Evolutionary conservation across 2,797 vertebrate genomes (phyloP), one percentile per base, ranked within the genome.

Genomic region (Lagodon rhomboides): DNA sequence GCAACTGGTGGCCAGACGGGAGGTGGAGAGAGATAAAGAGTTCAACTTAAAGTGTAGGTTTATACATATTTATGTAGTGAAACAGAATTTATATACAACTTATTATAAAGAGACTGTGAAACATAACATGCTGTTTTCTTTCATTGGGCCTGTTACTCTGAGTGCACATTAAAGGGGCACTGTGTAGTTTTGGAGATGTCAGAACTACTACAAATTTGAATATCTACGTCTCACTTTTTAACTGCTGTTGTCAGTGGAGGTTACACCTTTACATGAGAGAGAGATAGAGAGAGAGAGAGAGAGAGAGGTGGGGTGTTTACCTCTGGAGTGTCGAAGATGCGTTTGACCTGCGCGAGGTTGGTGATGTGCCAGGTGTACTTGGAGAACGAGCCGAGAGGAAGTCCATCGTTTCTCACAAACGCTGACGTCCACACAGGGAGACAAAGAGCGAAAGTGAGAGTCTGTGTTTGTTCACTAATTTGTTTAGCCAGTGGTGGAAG

Each of bases 321-420:
- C 97, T 98, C 95, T 0, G 96, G 95, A 0, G 97, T 98, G 80
- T 98, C 96, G 20, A 99, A 97, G 92, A 98, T 97, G 88, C 95
- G 97, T 85, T 97, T 98, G 86, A 98, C 96, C 74, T 98, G 97
- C 88, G 95, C 89, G 79, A 96, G 89, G 69, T 94, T 97, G 79
- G 96, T 97, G 94, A 98, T 96, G 92, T 98, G 97, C 97, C 97
- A 98, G 1, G 96, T 97, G 88, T 97, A 98, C 87, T 97, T 98
- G 86, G 96, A 96, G 92, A 97, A 96, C 11, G 96, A 96, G 72
- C 97, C 96, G 79, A 96, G 89, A 10, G 96, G 96, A 68, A 96
- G 94, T 15, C 96, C 95, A 7, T 97, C 96, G 23, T 94, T 96
- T 62, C 95, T 95, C 71, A 97, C 94, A 83, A 97, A 96, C 10